Evolutionary conservation across 1,140 invertebrate species (phyloP), one percentile per base, ranked within the genome.

Genomic region (Eupristina koningsbergeri): DNA sequence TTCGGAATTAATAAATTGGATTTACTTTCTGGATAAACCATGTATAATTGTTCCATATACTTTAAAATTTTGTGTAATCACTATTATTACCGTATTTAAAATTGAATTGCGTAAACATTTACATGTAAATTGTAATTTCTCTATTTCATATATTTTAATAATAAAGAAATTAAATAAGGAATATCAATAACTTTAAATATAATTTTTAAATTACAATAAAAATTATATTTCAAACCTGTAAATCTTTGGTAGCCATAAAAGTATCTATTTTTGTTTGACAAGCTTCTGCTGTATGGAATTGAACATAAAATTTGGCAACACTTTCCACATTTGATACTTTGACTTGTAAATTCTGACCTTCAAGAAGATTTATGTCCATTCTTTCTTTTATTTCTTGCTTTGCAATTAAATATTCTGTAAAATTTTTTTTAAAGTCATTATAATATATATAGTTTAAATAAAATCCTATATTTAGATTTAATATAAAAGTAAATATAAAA

Each of bases 291-390:
- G 89, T 89, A n/a, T 89, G 86, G 45, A 93, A 86, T 61, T 92
- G 90, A 74, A 93, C 81, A 78, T 91, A 89, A 85, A 93, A 93
- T 69, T 90, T 91, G 11, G 76, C 81, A 34, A 88, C 83, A n/a
- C 82, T 85, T 78, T 89, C 87, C 26, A 93, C 88, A 84, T 86
- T 89, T 29, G 90, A 90, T 39, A 93, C 86, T 78, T 89, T 89
- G 6, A 89, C 89, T 71, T 87, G 75, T 22, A 93, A 78, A 26
- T 83, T 87, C 84, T 93, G 93, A 73, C 90, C 90, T 36, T 86
- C 85, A 19, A 93, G 86, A 13, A 92, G 86, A 74, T 88, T 88
- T 86, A 92, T 87, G 76, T 92, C 91, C 19, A 91, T 79, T 82
- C 85, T 87, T 41, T n/a, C n/a, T n/a, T 61, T 61, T 45, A 77